Evolutionary conservation across 2,797 vertebrate genomes (phyloP).

Genomic region (Cossypha caffra): DNA sequence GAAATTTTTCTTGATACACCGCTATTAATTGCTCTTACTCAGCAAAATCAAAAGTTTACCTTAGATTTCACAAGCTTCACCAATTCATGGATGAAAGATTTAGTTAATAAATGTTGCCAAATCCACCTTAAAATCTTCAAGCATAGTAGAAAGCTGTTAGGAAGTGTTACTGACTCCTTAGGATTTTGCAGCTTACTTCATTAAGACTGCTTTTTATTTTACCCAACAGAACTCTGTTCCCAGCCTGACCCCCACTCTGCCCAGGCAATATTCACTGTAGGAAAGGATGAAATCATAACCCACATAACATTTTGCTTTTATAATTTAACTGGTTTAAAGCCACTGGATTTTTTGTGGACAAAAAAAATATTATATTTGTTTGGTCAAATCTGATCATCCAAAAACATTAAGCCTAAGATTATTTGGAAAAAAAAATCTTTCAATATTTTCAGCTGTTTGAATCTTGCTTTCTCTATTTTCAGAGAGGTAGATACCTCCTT

Average conservation of each 20-base stretch:
- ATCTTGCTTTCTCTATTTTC: neutral
- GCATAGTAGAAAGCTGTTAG: neutral
- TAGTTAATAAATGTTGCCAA: slow-evolving; percentile 15
- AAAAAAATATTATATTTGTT: neutral
- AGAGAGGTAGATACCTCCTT: neutral
- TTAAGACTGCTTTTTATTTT: slow-evolving; percentile 36
- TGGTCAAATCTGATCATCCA: neutral
- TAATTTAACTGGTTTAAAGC: neutral
- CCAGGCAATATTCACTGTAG: neutral
- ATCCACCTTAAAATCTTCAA: slow-evolving; percentile 23
- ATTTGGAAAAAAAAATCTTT: neutral
- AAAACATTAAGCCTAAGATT: neutral
- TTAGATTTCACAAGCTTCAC: slow-evolving; percentile 49
- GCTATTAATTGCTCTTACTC: slow-evolving; percentile 74
- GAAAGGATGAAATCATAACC: neutral
- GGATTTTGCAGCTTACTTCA: slow-evolving; percentile 35
- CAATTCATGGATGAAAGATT: neutral
- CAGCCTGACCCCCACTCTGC: neutral
- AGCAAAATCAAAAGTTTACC: slow-evolving; percentile 73
- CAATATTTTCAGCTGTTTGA: neutral
- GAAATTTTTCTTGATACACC: slow-evolving; percentile 61
- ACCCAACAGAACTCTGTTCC: neutral
- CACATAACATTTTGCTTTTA: neutral
- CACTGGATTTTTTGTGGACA: neutral
- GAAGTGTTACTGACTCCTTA: neutral